Conservation (phyloP, 2,797 vertebrate species). For the Limosa lapponica region DNA sequence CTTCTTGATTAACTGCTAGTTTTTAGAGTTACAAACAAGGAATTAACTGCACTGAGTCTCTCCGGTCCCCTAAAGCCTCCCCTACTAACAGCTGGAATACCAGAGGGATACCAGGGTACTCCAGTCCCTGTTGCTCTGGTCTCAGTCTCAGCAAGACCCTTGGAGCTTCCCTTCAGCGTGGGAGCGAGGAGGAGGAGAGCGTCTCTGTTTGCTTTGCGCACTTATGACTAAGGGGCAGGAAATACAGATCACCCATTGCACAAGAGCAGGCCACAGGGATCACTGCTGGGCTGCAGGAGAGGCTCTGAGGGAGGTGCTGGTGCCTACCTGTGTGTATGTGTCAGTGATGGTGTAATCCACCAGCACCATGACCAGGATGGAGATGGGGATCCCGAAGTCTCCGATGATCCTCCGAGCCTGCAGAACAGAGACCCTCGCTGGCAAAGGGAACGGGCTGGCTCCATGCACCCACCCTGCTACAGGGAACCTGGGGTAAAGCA, state of each 20-base stretch:
- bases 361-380: conserved; percentile 91
- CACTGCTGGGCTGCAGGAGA: background rate
- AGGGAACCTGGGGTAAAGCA: background rate
- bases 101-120: background rate
- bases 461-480: background rate
- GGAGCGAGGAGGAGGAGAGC: background rate
- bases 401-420: conserved; percentile 95
- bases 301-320: accelerated
- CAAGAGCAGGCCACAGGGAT: background rate
- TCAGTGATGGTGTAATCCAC: conserved; percentile 90
- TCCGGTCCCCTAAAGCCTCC: background rate
- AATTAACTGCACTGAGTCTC: background rate
- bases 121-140: background rate
- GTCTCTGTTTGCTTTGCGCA: background rate
- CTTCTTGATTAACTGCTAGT: background rate
- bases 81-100: background rate
- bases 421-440: background rate
- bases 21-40: background rate
- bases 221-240: background rate
- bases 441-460: background rate
- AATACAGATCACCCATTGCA: background rate
- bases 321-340: conserved; percentile 92
- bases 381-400: conserved; percentile 96
- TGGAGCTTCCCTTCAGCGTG: background rate
- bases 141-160: background rate